Conservation (phyloP, 1,140 invertebrate species). For the Eubasilissa regina region DNA sequence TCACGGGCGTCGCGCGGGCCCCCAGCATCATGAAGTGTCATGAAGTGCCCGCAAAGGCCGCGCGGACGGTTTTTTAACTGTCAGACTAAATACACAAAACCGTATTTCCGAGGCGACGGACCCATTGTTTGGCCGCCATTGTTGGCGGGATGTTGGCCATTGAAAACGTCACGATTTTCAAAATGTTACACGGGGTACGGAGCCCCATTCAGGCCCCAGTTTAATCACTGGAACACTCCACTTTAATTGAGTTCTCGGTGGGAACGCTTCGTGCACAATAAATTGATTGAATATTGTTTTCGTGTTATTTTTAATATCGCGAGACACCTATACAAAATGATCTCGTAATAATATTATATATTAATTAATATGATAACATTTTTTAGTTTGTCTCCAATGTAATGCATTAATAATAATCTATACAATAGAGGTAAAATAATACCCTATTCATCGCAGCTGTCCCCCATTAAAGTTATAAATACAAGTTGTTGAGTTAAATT, state of each 20-base stretch:
- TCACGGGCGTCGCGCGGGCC: too few species aligned
- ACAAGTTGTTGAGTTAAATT: too few species aligned
- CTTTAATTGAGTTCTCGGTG: constrained; percentile 8
- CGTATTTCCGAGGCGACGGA: constrained; percentile 9
- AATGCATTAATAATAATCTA: too few species aligned
- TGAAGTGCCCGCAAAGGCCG: not conserved
- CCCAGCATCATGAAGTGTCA: not conserved
- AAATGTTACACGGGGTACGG: constrained; percentile 25
- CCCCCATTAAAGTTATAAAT: too few species aligned
- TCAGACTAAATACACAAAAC: constrained; percentile 21
- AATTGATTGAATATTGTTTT: too few species aligned
- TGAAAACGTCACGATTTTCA: constrained; percentile 11
- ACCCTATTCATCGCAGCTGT: too few species aligned
- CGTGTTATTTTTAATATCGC: too few species aligned
- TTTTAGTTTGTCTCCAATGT: too few species aligned
- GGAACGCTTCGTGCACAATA: not conserved
- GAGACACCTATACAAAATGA: too few species aligned
- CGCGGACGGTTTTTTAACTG: constrained; percentile 6
- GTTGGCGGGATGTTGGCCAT: constrained; percentile 19
- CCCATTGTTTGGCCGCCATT: constrained; percentile 6
- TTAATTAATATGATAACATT: too few species aligned
- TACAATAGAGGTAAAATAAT: too few species aligned
- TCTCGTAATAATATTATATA: too few species aligned
- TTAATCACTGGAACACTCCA: constrained; percentile 7
- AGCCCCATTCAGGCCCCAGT: not conserved